Percentiles rank a stretch among this genome's conserved stretches.
Conservation (phyloP, 1,140 invertebrate genomes). For the Brachystomella parvula region DNA sequence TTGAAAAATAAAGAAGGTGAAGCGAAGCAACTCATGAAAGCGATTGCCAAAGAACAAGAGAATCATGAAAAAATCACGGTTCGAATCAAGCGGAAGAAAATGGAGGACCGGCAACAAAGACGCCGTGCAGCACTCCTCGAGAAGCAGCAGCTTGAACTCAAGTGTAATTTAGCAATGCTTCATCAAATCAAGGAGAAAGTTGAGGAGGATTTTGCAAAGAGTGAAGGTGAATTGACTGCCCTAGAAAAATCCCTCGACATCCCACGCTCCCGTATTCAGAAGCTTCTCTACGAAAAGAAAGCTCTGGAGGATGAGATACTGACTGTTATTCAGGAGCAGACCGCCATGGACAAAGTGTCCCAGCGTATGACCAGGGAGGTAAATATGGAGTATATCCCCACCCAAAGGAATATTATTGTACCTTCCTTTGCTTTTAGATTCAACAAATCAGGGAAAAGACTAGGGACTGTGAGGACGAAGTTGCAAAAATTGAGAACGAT, state of each 20-base stretch:
- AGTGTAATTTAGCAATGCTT: slow-evolving; percentile 18
- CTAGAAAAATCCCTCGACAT: slow-evolving; percentile 40
- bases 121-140: slow-evolving; percentile 17
- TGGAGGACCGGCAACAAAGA: slow-evolving; percentile 25
- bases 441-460: slow-evolving; percentile 29
- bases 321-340: slow-evolving; percentile 55
- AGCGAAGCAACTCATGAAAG: slow-evolving; percentile 51
- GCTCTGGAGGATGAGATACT: slow-evolving; percentile 56
- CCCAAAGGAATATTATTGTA: not conserved
- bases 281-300: slow-evolving; percentile 48
- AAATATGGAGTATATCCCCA: too few species aligned
- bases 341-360: slow-evolving; percentile 54
- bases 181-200: slow-evolving; percentile 16
- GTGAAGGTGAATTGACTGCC: slow-evolving; percentile 38
- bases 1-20: slow-evolving; percentile 52
- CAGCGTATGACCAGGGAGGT: slow-evolving; percentile 31
- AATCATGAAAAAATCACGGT: slow-evolving; percentile 45
- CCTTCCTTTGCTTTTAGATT: not conserved
- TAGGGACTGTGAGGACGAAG: slow-evolving; percentile 48
- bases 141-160: slow-evolving; percentile 14
- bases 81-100: slow-evolving; percentile 20
- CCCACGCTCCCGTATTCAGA: slow-evolving; percentile 49
- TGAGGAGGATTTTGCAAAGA: slow-evolving; percentile 34
- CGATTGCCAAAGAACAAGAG: slow-evolving; percentile 47
- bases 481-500: slow-evolving; percentile 55